Evolutionary conservation across 2,797 vertebrate genomes (phyloP).

Genomic region (Tinamus major): DNA sequence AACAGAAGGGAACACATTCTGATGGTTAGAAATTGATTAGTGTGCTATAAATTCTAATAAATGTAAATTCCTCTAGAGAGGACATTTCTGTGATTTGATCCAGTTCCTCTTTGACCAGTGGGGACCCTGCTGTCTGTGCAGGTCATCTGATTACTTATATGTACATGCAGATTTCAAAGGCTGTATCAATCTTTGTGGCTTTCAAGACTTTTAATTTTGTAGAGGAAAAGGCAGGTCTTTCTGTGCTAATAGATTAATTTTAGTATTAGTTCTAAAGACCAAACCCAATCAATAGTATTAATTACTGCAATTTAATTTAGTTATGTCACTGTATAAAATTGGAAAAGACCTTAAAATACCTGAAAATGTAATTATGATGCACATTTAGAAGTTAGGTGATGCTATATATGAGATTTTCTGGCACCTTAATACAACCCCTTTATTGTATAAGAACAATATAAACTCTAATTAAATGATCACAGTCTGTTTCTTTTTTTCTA

Average conservation of each 20-base stretch:
- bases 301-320: not conserved
- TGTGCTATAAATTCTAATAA: not conserved
- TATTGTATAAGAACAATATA: not conserved
- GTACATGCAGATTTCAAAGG: not conserved
- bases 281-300: not conserved
- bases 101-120: not conserved
- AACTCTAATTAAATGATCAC: not conserved
- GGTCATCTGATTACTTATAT: not conserved
- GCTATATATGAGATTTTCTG: not conserved
- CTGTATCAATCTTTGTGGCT: not conserved
- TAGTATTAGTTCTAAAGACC: not conserved
- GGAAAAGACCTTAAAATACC: not conserved
- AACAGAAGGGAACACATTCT: not conserved
- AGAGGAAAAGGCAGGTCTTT: not conserved
- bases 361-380: not conserved
- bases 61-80: not conserved
- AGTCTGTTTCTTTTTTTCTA: not conserved
- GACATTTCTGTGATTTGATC: not conserved
- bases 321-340: not conserved
- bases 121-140: not conserved
- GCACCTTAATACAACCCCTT: not conserved
- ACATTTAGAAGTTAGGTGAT: not conserved
- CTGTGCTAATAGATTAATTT: not conserved
- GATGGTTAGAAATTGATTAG: not conserved
- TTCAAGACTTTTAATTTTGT: not conserved